A percentile compares a stretch with the other conserved stretches of the same genome.
Evolutionary conservation across 2,888 invertebrate species (phyloP).

Genomic region (Caenorhabditis japonica): DNA sequence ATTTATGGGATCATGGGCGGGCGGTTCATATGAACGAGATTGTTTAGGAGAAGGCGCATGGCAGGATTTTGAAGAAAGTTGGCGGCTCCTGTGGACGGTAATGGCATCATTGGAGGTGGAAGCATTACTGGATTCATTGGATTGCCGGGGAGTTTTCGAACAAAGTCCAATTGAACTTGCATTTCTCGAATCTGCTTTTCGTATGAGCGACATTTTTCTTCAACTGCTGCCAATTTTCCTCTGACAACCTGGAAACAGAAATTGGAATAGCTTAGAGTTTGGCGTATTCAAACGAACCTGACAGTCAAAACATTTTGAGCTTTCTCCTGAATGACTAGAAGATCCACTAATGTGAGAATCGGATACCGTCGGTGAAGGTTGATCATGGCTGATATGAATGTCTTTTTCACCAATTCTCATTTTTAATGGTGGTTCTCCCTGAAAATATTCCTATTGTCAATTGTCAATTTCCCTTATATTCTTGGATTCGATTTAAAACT

Average conservation of each 20-base stretch:
- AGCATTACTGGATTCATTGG: slow-evolving; percentile 43
- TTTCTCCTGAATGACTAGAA: slow-evolving; percentile 60
- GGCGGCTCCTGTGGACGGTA: slow-evolving; percentile 28
- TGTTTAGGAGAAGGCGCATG: slow-evolving; percentile 54
- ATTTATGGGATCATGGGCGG: slow-evolving; percentile 19
- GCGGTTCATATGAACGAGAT: slow-evolving; percentile 51
- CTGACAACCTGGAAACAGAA: slow-evolving; percentile 46
- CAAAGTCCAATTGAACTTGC: slow-evolving; percentile 44
- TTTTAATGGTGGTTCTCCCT: slow-evolving; percentile 54
- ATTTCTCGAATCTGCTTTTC: slow-evolving; percentile 57
- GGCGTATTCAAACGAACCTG: slow-evolving; percentile 38
- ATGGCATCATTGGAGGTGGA: slow-evolving; percentile 36
- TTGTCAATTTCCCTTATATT: background rate
- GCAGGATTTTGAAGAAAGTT: slow-evolving; percentile 57
- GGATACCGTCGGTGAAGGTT: slow-evolving; percentile 70
- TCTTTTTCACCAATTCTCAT: slow-evolving; percentile 59
- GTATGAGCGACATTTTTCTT: slow-evolving; percentile 53
- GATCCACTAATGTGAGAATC: slow-evolving; percentile 72
- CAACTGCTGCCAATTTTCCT: slow-evolving; percentile 46
- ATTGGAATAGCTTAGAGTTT: background rate
- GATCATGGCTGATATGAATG: slow-evolving; percentile 55
- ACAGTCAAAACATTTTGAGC: slow-evolving; percentile 66
- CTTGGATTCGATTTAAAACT: slow-evolving; percentile 5
- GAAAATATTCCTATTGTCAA: slow-evolving; percentile 11
- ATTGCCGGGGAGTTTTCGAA: slow-evolving; percentile 29